Evolutionary conservation across 1,140 invertebrate species (phyloP), one percentile per base, ranked within the genome.

Genomic region (Ruditapes philippinarum): DNA sequence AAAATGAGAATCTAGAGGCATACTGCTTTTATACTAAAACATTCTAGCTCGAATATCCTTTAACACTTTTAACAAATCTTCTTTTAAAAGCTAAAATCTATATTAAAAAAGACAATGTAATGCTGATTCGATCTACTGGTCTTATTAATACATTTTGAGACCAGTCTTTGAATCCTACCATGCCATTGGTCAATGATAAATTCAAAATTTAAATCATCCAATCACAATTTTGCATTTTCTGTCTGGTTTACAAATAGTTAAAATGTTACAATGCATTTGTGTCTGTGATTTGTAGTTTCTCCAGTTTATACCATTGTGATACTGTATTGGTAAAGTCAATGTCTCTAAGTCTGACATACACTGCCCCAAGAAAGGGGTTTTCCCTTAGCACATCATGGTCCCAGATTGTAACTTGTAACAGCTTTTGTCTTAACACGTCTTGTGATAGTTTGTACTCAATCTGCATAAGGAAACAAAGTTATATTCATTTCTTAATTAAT

Each of bases 381-480:
- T 99, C 98, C 95, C 98, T 98, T n/a, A 99, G 95, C 19, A 98
- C 97, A 95, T 99, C 98, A 94, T 99, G 98, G 95, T 98, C 98
- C 98, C 98, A 99, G 22, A 99, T 97, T 0, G 98, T 99, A 0
- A 99, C 98, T 96, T 99, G 98, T 22, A 99, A 96, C 7, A 96
- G 97, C 78, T 97, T 97, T 79, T 97, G 96, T 91, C 97, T 97
- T 1, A 99, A 97, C 45, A 98, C 97, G 78, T 99, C 98, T 60
- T 98, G 93, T 1, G 98, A 97, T 96, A 99, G 97, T 90, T 98
- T 97, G 94, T 99, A 99, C 93, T 98, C 98, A 93, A 99, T 96
- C 98, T 98, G 93, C 5, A 96, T 96, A n/a, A n/a, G n/a, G n/a
- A n/a, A n/a, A n/a, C n/a, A n/a, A n/a, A n/a, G n/a, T n/a, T n/a